Conservation (phyloP, 2,797 vertebrate genomes). For the Chanos chanos region DNA sequence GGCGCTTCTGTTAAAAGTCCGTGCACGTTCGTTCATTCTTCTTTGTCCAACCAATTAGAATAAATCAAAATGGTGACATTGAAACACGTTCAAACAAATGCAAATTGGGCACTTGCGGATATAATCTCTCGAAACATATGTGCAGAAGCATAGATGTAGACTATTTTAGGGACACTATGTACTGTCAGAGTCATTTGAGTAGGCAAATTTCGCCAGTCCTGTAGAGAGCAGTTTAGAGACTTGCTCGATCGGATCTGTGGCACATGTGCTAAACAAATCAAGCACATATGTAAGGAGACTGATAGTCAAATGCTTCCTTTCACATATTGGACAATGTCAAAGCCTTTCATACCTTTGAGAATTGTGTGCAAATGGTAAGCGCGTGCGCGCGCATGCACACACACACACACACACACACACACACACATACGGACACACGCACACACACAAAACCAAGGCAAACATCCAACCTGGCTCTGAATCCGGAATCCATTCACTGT, state of each 20-base stretch:
- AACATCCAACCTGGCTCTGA: too few species aligned
- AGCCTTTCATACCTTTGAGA: too few species aligned
- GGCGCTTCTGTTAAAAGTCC: too few species aligned
- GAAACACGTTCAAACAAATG: neutral
- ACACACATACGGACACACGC: neutral
- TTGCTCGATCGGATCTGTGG: constrained; percentile 11
- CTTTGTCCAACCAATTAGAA: too few species aligned
- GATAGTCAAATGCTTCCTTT: too few species aligned
- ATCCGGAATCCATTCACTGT: too few species aligned
- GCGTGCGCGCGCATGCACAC: neutral
- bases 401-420: neutral
- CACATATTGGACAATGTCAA: too few species aligned
- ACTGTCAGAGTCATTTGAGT: constrained; percentile 14
- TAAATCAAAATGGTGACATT: too few species aligned
- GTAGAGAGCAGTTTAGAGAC: constrained; percentile 1
- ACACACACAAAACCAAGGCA: too few species aligned
- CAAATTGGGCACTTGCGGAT: constrained; percentile 8
- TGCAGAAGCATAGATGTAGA: neutral
- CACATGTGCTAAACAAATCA: constrained; percentile 15
- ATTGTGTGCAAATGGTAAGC: too few species aligned
- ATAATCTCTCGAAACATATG: neutral
- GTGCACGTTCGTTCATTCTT: too few species aligned
- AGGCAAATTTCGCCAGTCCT: constrained; percentile 6
- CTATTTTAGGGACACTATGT: constrained; percentile 4
- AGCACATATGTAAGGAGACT: constrained; percentile 11